Base-by-base conservation (phyloP, 2,888 invertebrate genomes). In the Drosophila sordidula region DNA sequence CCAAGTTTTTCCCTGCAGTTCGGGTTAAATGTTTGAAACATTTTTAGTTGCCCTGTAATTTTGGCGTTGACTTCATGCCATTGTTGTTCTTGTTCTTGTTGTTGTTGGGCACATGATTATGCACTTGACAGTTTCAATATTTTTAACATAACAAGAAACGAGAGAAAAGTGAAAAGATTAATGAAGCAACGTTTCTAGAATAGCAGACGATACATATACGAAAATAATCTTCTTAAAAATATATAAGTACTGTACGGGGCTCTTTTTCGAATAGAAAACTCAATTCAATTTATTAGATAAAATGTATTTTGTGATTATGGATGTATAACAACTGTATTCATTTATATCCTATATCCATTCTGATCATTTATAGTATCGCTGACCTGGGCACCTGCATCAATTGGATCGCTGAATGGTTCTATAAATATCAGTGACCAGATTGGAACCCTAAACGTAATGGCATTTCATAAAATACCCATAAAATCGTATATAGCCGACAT, bases 121-220 rank as follows among this genome's bases (percentile, higher is more conserved):
- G 79, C 73, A 69, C 67, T 82, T 87, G 86, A 85, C 82, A 82
- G 79, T 81, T 75, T 85, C 86, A 81, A 82, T 81, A 87, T 82
- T 84, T 82, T 80, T 80, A 56, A 66, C 66, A 54, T 52, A 76
- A 84, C 74, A 74, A 77, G 76, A 57, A 52, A 74, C 75, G 47
- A 18, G 56, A 49, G 65, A 32, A 54, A 72, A 57, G 67, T 57
- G 58, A 9, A 12, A 78, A 82, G 88, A 82, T 87, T 81, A 82
- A 82, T 82, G 82, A 68, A 69, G 46, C 46, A 50, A 61, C 29
- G 56, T 54, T 61, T 38, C 51, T 12, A 67, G 50, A 63, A 55
- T 36, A 26, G 25, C 36, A 47, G 50, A 50, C 59, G 46, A 18
- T 12, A 1, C 18, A 39, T 42, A 32, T 46, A 50, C 26, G 29